A percentile compares a stretch with the other conserved stretches of the same genome.
phyloP scores from a whole-genome alignment of 2,888 invertebrate genomes.

The Leptura quadrifasciata region DNA sequence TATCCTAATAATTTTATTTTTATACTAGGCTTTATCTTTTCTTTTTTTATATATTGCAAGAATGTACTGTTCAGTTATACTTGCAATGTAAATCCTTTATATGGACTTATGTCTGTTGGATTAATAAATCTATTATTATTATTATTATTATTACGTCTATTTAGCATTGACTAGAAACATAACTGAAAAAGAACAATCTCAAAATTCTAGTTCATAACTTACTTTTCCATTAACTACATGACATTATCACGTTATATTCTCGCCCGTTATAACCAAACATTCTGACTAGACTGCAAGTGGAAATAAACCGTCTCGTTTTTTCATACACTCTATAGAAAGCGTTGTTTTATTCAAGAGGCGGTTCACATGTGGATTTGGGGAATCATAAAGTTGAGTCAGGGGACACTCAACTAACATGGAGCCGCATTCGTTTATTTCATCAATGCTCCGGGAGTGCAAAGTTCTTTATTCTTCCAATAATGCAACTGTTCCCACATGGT shows the following conservation, averaged over 20 bases:
- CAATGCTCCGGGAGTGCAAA: slow-evolving; percentile 55
- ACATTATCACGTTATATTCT: not conserved
- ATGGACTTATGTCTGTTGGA: too few relatives aligned
- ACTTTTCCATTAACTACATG: not conserved
- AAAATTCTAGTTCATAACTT: not conserved
- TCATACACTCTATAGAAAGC: slow-evolving; percentile 12
- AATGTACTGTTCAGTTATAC: too few relatives aligned
- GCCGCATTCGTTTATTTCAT: slow-evolving; percentile 61
- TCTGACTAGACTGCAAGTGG: not conserved
- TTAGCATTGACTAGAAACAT: too few relatives aligned
- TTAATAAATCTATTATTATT: too few relatives aligned
- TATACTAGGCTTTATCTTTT: too few relatives aligned
- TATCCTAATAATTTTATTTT: too few relatives aligned
- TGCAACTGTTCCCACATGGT: slow-evolving; percentile 40
- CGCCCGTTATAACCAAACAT: not conserved
- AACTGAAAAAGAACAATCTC: not conserved
- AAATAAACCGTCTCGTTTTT: not conserved
- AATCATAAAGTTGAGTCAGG: slow-evolving; percentile 64
- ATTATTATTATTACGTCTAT: too few relatives aligned
- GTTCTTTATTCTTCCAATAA: slow-evolving; percentile 53
- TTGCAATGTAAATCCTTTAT: too few relatives aligned
- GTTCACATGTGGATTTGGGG: slow-evolving; percentile 66
- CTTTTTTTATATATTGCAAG: too few relatives aligned
- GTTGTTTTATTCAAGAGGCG: slow-evolving; percentile 66
- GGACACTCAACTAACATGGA: slow-evolving; percentile 58